Evolutionary conservation across 2,888 invertebrate genomes (phyloP), one percentile per base, ranked within the genome.

Genomic region (Fragum whitleyi): DNA sequence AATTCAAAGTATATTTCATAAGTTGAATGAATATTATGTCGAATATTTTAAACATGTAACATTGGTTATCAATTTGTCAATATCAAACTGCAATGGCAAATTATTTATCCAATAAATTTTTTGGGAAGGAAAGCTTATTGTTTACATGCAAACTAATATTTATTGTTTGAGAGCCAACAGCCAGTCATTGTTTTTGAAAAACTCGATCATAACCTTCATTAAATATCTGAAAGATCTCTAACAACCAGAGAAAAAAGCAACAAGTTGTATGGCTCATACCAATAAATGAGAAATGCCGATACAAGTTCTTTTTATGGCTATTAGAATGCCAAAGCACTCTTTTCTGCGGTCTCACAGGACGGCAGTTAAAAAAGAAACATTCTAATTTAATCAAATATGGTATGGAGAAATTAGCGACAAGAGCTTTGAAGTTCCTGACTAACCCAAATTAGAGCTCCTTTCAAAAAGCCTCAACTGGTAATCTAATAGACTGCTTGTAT

Each of bases 351-450:
- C 61, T 61, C 61, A 14, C 11, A 42, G 42, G 65, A 65, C 39
- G 9, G 16, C 23, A 19, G 39, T 42, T 42, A 65, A 57, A 65
- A 65, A 42, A 65, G 65, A 65, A 65, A 21, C 42, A 65, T 65
- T 42, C 65, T 65, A 65, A 65, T 65, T 65, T 39, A 65, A 65
- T 65, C 65, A 65, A 65, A 65, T 65, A 65, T 65, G 42, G 23
- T 65, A 26, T 42, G 26, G 65, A 65, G 26, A 42, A 65, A 65
- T 42, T 42, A 65, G 65, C 23, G 42, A 65, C 39, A 26, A 26
- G 42, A 21, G 65, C 65, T 65, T 65, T 65, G 65, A 65, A 65
- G 65, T 23, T 23, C 16, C 65, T 65, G 65, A 65, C 65, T 65
- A 65, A 65, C 42, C 42, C 42, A 42, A 65, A 65, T 65, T 65